Conservation (phyloP, 2,888 invertebrate genomes). For the Pyralis farinalis region DNA sequence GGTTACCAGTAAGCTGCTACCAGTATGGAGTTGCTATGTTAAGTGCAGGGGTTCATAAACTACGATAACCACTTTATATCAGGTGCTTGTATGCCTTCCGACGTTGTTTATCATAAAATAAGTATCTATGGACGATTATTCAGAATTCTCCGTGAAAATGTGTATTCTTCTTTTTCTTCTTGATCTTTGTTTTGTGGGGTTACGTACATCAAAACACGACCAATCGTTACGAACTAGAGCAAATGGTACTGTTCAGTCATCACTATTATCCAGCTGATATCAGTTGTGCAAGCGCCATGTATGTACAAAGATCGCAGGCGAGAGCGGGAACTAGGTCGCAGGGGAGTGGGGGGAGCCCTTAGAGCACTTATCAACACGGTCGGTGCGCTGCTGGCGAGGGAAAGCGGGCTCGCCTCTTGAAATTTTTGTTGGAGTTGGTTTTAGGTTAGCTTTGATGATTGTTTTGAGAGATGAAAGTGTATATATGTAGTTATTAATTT, state of each 20-base stretch:
- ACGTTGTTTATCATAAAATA: too few species aligned
- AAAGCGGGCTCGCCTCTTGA: constrained; percentile 68
- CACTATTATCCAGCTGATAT: constrained; percentile 75
- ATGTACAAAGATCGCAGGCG: constrained; percentile 75
- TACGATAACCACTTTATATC: too few species aligned
- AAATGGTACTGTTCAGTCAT: constrained; percentile 43
- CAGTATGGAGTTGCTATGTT: too few species aligned
- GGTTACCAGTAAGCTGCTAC: too few species aligned
- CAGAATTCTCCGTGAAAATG: too few species aligned
- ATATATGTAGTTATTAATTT: too few species aligned
- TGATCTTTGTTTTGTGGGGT: too few species aligned
- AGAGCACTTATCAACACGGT: constrained; percentile 75
- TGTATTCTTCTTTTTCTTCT: too few species aligned
- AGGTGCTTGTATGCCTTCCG: too few species aligned
- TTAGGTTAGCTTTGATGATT: constrained; percentile 4
- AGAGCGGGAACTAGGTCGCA: constrained; percentile 58
- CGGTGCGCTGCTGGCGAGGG: constrained; percentile 52
- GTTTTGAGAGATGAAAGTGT: not conserved
- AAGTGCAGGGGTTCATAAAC: too few species aligned
- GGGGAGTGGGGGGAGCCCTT: constrained; percentile 66
- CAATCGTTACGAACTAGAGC: constrained; percentile 24
- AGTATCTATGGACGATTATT: too few species aligned
- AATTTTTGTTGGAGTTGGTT: constrained; percentile 47
- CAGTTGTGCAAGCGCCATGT: constrained; percentile 73
- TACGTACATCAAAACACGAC: too few species aligned